Evolutionary conservation across 2,797 vertebrate genomes (phyloP).

Genomic region (Phylloscopus collybita): DNA sequence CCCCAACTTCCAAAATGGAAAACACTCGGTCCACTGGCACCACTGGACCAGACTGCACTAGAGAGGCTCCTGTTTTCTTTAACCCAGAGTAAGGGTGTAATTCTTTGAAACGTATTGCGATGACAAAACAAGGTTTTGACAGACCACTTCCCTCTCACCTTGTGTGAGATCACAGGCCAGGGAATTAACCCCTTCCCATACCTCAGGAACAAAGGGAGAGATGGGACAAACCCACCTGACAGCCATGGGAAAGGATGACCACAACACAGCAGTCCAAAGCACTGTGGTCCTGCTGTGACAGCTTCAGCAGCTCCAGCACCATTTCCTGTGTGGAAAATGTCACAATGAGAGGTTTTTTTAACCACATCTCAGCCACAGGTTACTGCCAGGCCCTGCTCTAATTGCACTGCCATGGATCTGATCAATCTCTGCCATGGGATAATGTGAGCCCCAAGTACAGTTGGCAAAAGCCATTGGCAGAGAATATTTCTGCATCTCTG

Average conservation of each 20-base stretch:
- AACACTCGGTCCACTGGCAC: not conserved
- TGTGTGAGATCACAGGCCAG: rapidly evolving
- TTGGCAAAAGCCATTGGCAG: not conserved
- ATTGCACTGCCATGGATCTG: rapidly evolving
- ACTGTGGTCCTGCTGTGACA: conserved; percentile 83
- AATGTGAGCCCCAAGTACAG: rapidly evolving
- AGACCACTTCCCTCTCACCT: not conserved
- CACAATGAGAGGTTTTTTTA: not conserved
- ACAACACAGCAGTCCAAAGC: conserved; percentile 89
- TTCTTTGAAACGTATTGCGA: rapidly evolving
- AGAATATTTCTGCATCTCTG: not conserved
- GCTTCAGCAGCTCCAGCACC: conserved; percentile 70
- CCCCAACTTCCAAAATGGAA: rapidly evolving
- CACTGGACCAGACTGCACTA: no score
- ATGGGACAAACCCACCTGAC: conserved; percentile 79
- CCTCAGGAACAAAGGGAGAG: not conserved
- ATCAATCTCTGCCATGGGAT: rapidly evolving
- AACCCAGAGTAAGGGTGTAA: not conserved
- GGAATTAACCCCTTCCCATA: rapidly evolving
- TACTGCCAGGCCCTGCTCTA: not conserved
- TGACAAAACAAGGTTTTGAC: not conserved
- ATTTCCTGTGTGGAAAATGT: conserved; percentile 78
- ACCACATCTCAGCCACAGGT: rapidly evolving
- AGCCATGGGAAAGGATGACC: conserved; percentile 92
- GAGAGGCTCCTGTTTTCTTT: not conserved